Conservation (phyloP, 2,888 invertebrate species). For the Nemoura dubitans region DNA sequence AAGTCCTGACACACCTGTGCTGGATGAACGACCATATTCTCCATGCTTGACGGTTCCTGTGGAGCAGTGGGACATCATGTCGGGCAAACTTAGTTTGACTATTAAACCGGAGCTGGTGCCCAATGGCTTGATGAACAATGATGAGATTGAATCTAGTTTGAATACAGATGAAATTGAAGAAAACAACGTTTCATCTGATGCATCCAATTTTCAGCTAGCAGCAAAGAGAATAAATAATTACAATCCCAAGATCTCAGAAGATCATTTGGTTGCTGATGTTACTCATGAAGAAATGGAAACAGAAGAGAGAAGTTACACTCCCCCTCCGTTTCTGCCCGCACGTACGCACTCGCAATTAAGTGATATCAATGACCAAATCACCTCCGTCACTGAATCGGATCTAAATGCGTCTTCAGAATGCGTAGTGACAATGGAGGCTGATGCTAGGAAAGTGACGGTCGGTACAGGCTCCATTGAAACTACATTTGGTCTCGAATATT, state of each 20-base stretch:
- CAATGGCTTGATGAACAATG: background rate
- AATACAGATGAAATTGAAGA: background rate
- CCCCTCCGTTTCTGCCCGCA: constrained; percentile 23
- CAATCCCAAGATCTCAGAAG: background rate
- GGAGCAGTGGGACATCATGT: constrained; percentile 21
- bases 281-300: background rate
- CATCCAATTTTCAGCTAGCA: background rate
- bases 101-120: background rate
- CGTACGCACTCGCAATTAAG: background rate
- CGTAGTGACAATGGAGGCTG: background rate
- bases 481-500: background rate
- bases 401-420: background rate
- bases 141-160: background rate
- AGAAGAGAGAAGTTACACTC: constrained; percentile 46
- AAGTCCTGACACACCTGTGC: constrained; percentile 51
- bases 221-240: background rate
- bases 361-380: background rate
- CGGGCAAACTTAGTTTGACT: constrained; percentile 21
- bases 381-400: background rate
- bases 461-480: constrained; percentile 10
- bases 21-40: constrained; percentile 50
- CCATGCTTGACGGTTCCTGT: constrained; percentile 45
- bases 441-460: background rate
- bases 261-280: background rate
- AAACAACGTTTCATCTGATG: background rate